phyloP scores from a whole-genome alignment of 2,113 vertebrate species.

The Hepsetus odoe region DNA sequence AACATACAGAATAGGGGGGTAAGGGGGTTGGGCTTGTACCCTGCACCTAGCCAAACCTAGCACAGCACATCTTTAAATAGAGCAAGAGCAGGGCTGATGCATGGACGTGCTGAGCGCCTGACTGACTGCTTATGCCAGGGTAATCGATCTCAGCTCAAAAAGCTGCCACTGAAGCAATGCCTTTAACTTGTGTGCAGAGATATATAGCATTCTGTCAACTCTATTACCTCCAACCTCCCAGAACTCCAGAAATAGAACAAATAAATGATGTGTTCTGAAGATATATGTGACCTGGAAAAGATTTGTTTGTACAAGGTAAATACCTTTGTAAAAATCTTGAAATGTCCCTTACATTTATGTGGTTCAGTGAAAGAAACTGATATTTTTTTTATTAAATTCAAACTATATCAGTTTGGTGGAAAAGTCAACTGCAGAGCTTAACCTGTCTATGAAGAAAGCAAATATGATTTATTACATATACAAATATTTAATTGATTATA shows the following conservation, averaged over 20 bases:
- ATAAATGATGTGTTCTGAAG: too few species aligned
- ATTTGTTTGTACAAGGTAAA: too few species aligned
- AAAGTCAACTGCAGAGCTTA: too few species aligned
- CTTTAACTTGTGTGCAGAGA: too few species aligned
- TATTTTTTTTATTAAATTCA: too few species aligned
- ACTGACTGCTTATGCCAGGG: neutral
- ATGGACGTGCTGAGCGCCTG: neutral
- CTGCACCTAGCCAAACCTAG: constrained; percentile 7
- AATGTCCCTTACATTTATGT: neutral
- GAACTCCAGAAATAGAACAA: neutral
- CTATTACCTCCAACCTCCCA: neutral
- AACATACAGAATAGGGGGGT: neutral
- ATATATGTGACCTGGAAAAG: too few species aligned
- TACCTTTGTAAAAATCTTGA: neutral
- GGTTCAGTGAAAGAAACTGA: neutral
- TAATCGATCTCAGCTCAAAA: neutral
- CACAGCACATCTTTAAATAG: constrained; percentile 9
- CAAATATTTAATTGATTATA: too few species aligned
- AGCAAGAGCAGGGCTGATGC: constrained; percentile 13
- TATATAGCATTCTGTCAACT: neutral
- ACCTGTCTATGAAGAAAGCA: too few species aligned
- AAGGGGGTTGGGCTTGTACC: neutral
- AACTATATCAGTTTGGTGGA: too few species aligned
- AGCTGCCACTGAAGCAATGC: neutral
- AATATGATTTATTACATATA: too few species aligned